Evolutionary conservation across 2,888 invertebrate genomes (phyloP), one percentile per base, ranked within the genome.

Genomic region (Molorchus minor): DNA sequence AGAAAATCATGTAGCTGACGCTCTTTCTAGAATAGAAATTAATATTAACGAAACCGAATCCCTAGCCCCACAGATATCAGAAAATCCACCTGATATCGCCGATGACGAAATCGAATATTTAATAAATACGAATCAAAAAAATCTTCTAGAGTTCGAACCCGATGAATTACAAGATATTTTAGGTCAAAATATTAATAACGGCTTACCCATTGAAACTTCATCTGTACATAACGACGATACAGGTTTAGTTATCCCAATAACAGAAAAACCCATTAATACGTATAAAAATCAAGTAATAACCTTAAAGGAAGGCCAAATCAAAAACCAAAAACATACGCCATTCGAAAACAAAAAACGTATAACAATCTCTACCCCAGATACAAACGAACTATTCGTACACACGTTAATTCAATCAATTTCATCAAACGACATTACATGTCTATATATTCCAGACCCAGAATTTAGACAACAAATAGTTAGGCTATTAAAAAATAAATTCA

Each of bases 1-100:
- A 49, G 15, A 49, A 25, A 56, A 56, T 21, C 17, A 10, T 15
- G 49, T 49, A 21, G 56, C 56, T 12, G 56, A 56, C 16, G 20
- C 38, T 19, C 35, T 57, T n/a, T 33, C 33, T 10, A 3, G 33
- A 10, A 33, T 33, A 33, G 33, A 33, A 33, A 33, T 33, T 7
- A 33, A 33, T 33, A n/a, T 33, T n/a, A 33, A 33, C n/a, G 33
- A 33, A 33, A 33, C 33, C 33, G 33, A 33, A 33, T 33, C 33
- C n/a, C n/a, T 33, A n/a, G n/a, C n/a, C 3, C 33, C 33, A 2
- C 5, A 33, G 3, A 33, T 33, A n/a, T 33, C 33, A 10, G 33
- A 33, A 33, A 33, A 33, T 10, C 12, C 33, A 10, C 33, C 33
- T 33, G 33, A 10, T 3, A 7, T 33, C n/a, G n/a, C 33, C 5